Percentiles rank a stretch among this genome's conserved stretches.
Evolutionary conservation across 2,113 vertebrate species (phyloP).

Genomic region (Sterna hirundo): DNA sequence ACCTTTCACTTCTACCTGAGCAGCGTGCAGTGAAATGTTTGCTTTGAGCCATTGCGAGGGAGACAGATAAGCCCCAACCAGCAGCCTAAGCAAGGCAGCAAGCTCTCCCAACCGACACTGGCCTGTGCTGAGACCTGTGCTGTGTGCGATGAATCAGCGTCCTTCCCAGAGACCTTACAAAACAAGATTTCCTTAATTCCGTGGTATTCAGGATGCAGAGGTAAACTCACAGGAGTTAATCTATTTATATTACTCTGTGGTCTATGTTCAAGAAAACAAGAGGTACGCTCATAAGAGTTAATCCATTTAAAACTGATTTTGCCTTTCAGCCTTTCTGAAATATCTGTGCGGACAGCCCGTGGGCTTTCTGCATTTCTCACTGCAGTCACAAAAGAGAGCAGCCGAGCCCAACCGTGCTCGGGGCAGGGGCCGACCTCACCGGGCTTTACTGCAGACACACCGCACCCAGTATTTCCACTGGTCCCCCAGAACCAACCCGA

Average conservation of each 20-base stretch:
- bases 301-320: constrained; percentile 20
- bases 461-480: background rate
- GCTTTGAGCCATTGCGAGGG: background rate
- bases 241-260: background rate
- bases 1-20: background rate
- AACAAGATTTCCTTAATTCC: background rate
- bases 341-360: background rate
- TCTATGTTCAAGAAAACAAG: background rate
- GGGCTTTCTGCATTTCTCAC: background rate
- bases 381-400: background rate
- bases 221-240: background rate
- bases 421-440: background rate
- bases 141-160: background rate
- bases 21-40: background rate
- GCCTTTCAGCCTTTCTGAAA: background rate
- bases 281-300: background rate
- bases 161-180: background rate
- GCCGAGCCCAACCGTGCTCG: background rate
- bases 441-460: background rate
- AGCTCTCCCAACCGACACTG: background rate
- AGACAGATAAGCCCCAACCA: background rate
- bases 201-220: background rate
- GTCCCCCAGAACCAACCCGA: background rate
- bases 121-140: background rate
- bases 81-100: background rate